Evolutionary conservation across 2,888 invertebrate genomes (phyloP).

Genomic region (Agriopis leucophaearia): DNA sequence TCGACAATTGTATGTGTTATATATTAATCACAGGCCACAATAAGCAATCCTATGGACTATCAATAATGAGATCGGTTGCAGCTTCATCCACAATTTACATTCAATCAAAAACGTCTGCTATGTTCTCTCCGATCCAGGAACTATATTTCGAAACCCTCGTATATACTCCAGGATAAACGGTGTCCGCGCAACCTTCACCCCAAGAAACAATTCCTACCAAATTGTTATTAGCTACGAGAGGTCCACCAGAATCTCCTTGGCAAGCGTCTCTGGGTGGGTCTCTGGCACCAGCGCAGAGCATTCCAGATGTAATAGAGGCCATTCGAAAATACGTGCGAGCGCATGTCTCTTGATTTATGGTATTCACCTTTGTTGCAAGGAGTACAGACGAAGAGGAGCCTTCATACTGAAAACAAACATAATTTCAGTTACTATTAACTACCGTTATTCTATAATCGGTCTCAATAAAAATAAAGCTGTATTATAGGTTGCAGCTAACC

Average conservation of each 20-base stretch:
- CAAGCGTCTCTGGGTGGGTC: constrained; percentile 77
- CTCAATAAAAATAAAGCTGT: neutral
- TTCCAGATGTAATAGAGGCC: constrained; percentile 66
- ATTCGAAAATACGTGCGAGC: constrained; percentile 67
- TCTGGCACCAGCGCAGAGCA: constrained; percentile 75
- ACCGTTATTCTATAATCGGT: too few relatives aligned
- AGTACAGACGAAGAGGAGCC: constrained; percentile 67
- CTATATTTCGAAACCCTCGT: constrained; percentile 78
- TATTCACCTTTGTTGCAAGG: constrained; percentile 70
- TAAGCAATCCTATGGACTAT: neutral
- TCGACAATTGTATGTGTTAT: neutral
- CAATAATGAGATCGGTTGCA: constrained; percentile 16
- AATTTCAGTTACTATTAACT: neutral
- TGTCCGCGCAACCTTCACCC: constrained; percentile 85
- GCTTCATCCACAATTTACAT: neutral
- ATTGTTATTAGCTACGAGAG: constrained; percentile 75
- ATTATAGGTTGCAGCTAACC: neutral
- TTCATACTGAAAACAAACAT: constrained; percentile 64
- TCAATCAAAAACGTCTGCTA: constrained; percentile 28
- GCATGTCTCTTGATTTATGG: constrained; percentile 72
- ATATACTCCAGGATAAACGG: constrained; percentile 85
- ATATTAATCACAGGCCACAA: neutral
- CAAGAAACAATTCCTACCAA: constrained; percentile 86
- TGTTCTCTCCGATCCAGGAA: constrained; percentile 65
- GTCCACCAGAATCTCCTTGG: constrained; percentile 88